Conservation (phyloP, 2,797 vertebrate genomes). For the Merluccius polli region DNA sequence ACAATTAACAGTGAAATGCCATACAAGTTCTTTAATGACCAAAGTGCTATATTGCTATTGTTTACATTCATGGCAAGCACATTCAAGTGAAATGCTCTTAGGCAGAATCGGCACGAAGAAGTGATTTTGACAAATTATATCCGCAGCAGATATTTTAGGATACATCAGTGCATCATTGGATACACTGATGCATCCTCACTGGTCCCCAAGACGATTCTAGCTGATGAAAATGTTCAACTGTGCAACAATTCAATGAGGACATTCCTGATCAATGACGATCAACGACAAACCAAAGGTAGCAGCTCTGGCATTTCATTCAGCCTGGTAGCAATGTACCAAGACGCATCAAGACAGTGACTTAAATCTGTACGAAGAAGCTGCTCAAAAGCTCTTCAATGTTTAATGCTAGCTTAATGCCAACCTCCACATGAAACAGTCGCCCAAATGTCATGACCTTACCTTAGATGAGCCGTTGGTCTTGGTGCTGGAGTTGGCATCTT, state of each 20-base stretch:
- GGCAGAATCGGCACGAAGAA: too few relatives aligned
- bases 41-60: too few relatives aligned
- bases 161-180: too few relatives aligned
- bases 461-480: constrained; percentile 62
- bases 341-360: neutral
- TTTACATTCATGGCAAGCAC: too few relatives aligned
- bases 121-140: too few relatives aligned
- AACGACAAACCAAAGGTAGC: neutral
- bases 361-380: neutral
- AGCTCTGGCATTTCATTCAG: too few relatives aligned
- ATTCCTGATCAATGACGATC: neutral
- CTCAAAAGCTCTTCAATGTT: neutral
- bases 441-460: constrained; percentile 61
- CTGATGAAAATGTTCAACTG: too few relatives aligned
- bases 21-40: too few relatives aligned
- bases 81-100: too few relatives aligned
- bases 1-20: too few relatives aligned
- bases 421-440: neutral
- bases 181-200: too few relatives aligned
- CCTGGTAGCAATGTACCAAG: neutral
- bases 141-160: neutral
- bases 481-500: constrained; percentile 77
- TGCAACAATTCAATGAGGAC: neutral
- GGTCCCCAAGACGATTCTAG: too few relatives aligned
- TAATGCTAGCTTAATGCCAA: neutral